Percentiles rank a stretch among this genome's conserved stretches.
These are phyloP conservation scores for Zygothrica quintamaculata DNA, from an alignment of 2,888 invertebrate species.

Conservation along the genomic window DNA sequence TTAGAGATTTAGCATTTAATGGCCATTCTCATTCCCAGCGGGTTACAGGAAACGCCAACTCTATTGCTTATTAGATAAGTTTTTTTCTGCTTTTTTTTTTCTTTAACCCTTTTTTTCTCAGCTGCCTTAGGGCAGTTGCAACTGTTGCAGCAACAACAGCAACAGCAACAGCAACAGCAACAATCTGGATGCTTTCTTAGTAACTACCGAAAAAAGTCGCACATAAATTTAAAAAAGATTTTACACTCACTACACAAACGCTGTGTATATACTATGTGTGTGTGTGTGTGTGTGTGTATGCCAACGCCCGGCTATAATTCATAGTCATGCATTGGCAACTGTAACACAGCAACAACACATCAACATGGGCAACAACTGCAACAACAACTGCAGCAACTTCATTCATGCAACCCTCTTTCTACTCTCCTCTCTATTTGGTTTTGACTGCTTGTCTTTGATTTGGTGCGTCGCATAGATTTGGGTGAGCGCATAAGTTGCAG, in stretches of 20 bases:
- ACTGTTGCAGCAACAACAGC: not conserved
- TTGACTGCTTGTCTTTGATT: slow-evolving; percentile 25
- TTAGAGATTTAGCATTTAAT: slow-evolving; percentile 22
- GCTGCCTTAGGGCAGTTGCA: too few species aligned
- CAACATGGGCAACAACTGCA: slow-evolving; percentile 17
- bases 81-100: too few species aligned
- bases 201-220: slow-evolving; percentile 52
- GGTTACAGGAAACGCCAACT: slow-evolving; percentile 53
- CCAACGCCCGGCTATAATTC: slow-evolving; percentile 58
- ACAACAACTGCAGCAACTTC: slow-evolving; percentile 31
- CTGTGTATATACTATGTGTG: slow-evolving; percentile 4
- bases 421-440: not conserved
- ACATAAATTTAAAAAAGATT: slow-evolving; percentile 69
- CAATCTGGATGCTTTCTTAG: slow-evolving; percentile 11
- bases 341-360: too few species aligned
- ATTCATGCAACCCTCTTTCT: slow-evolving; percentile 42
- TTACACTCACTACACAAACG: slow-evolving; percentile 43
- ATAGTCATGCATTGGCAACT: slow-evolving; percentile 42
- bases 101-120: too few species aligned
- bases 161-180: slow-evolving; percentile 15
- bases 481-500: slow-evolving; percentile 28
- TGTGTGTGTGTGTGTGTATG: slow-evolving; percentile 23
- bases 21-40: slow-evolving; percentile 29
- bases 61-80: slow-evolving; percentile 63
- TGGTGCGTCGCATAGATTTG: slow-evolving; percentile 32